Percentiles rank a stretch among this genome's conserved stretches.
Conservation (phyloP, 2,888 invertebrate species). For the Fragum fragum region DNA sequence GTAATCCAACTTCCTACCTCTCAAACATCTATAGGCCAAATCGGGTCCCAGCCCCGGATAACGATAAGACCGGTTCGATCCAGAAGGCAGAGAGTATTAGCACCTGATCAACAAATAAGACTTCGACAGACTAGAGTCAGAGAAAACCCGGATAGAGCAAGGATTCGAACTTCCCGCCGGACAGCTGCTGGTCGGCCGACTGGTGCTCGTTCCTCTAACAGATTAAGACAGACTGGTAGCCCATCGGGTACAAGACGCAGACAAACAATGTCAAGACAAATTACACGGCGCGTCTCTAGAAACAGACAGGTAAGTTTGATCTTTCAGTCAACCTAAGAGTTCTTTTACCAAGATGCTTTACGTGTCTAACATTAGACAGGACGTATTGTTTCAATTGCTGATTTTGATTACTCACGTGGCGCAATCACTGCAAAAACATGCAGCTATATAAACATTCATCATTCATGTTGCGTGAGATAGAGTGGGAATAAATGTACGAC, state of each 20-base stretch:
- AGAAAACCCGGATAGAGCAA: neutral
- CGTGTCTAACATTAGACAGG: no score
- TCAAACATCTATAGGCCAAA: neutral
- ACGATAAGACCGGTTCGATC: neutral
- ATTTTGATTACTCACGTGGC: no score
- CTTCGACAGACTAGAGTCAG: neutral
- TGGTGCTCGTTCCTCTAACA: neutral
- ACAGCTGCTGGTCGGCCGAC: neutral
- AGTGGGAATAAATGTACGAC: no score
- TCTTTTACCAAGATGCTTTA: neutral
- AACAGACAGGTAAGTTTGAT: neutral
- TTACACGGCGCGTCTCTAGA: neutral
- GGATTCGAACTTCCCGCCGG: neutral
- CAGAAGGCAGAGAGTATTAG: neutral
- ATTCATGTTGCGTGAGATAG: neutral
- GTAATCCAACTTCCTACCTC: neutral
- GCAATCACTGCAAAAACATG: no score
- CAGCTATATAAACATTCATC: no score
- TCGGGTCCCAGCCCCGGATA: neutral
- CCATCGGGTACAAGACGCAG: neutral
- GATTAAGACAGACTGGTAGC: neutral
- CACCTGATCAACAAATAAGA: neutral
- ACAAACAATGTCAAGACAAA: slow-evolving; percentile 4
- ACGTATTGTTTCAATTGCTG: no score
- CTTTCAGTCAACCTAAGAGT: neutral